A percentile compares a stretch with the other conserved stretches of the same genome.
Conservation (phyloP, 1,140 invertebrate genomes). For the Drosophila miranda region DNA sequence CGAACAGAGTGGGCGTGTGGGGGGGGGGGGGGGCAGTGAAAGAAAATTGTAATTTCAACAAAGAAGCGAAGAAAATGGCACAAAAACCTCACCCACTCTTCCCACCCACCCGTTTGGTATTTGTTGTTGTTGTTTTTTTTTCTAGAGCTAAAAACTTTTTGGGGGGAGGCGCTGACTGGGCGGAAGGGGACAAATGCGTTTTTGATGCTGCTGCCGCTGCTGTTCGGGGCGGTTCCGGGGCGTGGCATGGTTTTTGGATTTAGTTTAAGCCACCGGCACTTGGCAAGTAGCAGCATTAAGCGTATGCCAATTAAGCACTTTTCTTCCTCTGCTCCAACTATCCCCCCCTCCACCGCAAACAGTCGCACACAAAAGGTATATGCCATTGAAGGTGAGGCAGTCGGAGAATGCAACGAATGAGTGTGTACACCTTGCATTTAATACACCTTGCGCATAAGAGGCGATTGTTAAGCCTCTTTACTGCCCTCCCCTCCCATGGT, state of each 20-base stretch:
- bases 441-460: not conserved
- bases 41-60: constrained; percentile 75
- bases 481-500: not conserved
- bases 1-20: not conserved
- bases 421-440: no score
- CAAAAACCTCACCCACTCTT: constrained; percentile 44
- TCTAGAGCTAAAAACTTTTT: constrained; percentile 59
- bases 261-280: constrained; percentile 44
- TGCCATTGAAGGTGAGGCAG: no score
- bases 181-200: constrained; percentile 65
- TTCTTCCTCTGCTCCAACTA: constrained; percentile 14
- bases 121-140: constrained; percentile 47
- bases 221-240: not conserved
- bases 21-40: constrained; percentile 10
- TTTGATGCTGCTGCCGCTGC: constrained; percentile 62
- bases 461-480: constrained; percentile 21
- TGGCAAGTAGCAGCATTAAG: constrained; percentile 72
- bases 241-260: constrained; percentile 23
- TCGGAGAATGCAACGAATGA: no score
- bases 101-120: constrained; percentile 27
- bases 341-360: not conserved
- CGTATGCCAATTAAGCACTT: constrained; percentile 67
- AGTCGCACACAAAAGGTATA: no score
- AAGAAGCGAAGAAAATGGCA: constrained; percentile 67
- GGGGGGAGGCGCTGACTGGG: not conserved